Evolutionary conservation across 2,113 vertebrate species (phyloP), one percentile per base, ranked within the genome.

Genomic region (Thamnophis sirtalis): DNA sequence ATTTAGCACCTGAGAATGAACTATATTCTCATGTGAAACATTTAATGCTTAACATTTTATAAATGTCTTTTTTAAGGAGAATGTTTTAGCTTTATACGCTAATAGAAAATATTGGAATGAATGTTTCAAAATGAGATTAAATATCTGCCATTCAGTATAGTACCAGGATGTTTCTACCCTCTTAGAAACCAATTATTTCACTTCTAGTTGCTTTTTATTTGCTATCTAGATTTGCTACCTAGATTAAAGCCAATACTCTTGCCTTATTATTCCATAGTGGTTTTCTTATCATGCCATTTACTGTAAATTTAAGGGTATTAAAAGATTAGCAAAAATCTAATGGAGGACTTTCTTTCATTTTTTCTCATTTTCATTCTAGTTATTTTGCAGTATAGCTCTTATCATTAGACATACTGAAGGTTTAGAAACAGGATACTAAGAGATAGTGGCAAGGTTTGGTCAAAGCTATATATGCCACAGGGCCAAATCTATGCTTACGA

Each of bases 1-100:
- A 51, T 92, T 80, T 56, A 94, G n/a, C 94, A 85, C 93, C 26
- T 90, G 93, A 93, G 89, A 94, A 56, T 94, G 89, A 92, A 93
- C 91, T 24, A 0, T n/a, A 90, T 90, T 3, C 0, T 51, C 33
- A 94, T 93, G 93, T 89, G 92, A 88, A 58, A 80, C 49, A 80
- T 92, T 53, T 91, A 95, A 93, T 92, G 92, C n/a, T 7, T 0
- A 0, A 22, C 38, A 56, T 73, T 86, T 10, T 84, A 94, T 60
- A 91, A 91, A 90, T 0, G 90, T 86, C 43, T 90, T 1, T 0
- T 89, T 92, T 0, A 5, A 84, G 0, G 51, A 2, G 68, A 89
- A 91, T 54, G 54, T 91, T 60, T 87, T 50, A 22, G 13, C 3
- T 53, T 33, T 50, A 54, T 90, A 53, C 1, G 19, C 10, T 51